Conservation (phyloP, 2,888 invertebrate species). For the Hymenopus coronatus region DNA sequence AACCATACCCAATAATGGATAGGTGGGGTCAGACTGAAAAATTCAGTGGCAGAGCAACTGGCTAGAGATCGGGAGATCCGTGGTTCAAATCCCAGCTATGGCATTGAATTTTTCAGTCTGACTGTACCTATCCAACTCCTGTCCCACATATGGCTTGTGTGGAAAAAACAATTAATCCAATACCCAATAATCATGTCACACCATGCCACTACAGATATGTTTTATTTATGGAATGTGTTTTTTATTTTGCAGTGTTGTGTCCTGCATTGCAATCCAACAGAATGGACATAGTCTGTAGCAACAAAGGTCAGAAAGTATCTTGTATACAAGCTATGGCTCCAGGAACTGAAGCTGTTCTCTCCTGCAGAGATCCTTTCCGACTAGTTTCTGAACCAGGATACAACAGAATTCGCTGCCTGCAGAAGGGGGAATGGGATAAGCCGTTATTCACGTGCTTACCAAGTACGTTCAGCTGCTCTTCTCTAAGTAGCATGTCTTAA, state of each 20-base stretch:
- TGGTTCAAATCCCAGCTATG: too few species aligned
- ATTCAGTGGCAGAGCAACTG: too few species aligned
- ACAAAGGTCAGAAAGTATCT: slow-evolving; percentile 35
- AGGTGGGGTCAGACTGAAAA: too few species aligned
- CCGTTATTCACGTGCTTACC: slow-evolving; percentile 37
- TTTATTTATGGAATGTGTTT: not conserved
- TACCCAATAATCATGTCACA: too few species aligned
- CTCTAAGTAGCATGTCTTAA: too few species aligned
- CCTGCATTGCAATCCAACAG: slow-evolving; percentile 36
- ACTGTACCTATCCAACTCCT: too few species aligned
- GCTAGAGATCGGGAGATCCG: too few species aligned
- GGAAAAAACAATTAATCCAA: too few species aligned
- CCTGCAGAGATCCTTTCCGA: slow-evolving; percentile 40
- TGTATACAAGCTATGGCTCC: slow-evolving; percentile 38
- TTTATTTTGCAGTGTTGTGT: slow-evolving; percentile 33
- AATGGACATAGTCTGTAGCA: slow-evolving; percentile 38
- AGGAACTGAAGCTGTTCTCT: slow-evolving; percentile 39
- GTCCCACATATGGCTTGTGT: too few species aligned
- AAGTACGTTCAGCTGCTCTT: not conserved
- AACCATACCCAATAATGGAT: too few species aligned
- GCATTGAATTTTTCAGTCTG: too few species aligned
- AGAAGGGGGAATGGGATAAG: slow-evolving; percentile 38
- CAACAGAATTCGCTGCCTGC: slow-evolving; percentile 37
- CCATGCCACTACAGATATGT: too few species aligned
- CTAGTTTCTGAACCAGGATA: slow-evolving; percentile 40